Conservation (phyloP, 23 tunicate genomes). For the Trididemnum clinides region DNA sequence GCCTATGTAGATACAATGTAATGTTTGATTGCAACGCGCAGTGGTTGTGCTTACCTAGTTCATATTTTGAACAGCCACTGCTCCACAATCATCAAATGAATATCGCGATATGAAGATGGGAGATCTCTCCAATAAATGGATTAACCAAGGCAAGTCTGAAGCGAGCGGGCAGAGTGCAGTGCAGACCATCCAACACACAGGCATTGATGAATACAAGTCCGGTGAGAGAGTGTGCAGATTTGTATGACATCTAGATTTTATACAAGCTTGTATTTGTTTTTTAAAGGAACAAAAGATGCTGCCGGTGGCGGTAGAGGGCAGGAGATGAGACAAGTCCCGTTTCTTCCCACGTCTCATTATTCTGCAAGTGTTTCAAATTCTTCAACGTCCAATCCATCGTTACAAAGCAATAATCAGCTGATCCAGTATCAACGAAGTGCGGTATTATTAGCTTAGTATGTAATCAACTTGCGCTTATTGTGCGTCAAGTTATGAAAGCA, state of each 20-base stretch:
- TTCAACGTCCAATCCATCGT: not conserved
- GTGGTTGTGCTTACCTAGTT: not conserved
- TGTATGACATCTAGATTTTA: not conserved
- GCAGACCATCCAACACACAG: slow-evolving; percentile 43
- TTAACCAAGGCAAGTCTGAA: slow-evolving; percentile 36
- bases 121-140: slow-evolving; percentile 36
- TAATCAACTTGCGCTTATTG: no score
- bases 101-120: slow-evolving; percentile 56
- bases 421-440: slow-evolving; percentile 80
- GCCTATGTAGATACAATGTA: no score
- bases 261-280: not conserved
- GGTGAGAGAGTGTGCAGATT: no score
- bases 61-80: not conserved
- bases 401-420: slow-evolving; percentile 45
- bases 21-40: no score
- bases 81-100: slow-evolving; percentile 35
- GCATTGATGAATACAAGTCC: not conserved
- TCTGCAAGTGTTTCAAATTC: not conserved
- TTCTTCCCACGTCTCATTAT: not conserved
- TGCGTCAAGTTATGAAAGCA: no score
- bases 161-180: slow-evolving; percentile 4
- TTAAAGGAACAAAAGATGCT: not conserved
- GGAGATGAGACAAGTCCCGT: slow-evolving; percentile 9
- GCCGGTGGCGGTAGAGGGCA: not conserved
- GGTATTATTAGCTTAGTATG: no score